phyloP scores from a whole-genome alignment of 2,113 vertebrate species.

The Dipodomys stephensi region DNA sequence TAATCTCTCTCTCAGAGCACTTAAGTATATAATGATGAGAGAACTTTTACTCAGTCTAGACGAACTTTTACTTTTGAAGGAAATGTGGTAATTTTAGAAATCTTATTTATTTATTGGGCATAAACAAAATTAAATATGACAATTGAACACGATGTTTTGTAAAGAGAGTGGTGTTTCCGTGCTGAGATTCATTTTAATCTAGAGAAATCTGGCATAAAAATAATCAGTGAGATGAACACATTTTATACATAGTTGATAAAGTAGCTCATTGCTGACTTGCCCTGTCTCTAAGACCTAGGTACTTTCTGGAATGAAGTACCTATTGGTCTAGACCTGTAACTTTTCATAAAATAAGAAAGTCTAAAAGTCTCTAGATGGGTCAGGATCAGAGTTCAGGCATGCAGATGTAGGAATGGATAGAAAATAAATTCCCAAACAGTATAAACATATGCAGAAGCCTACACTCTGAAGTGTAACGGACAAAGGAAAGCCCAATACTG shows the following conservation, averaged over 20 bases:
- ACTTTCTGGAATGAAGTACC: neutral
- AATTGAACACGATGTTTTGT: neutral
- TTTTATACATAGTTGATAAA: conserved; percentile 15
- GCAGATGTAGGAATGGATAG: neutral
- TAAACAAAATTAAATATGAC: neutral
- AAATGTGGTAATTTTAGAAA: conserved; percentile 2
- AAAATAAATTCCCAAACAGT: conserved; percentile 38
- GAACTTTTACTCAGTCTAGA: neutral
- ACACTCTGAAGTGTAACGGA: too few species aligned
- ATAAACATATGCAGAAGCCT: neutral
- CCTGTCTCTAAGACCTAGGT: neutral
- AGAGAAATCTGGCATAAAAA: conserved; percentile 39
- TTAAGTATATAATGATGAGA: neutral
- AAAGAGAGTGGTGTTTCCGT: neutral
- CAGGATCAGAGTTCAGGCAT: neutral
- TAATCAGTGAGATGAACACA: neutral
- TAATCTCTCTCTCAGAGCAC: too few species aligned
- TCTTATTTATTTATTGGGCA: neutral
- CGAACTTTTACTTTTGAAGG: conserved; percentile 7
- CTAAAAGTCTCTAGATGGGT: neutral
- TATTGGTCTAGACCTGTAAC: neutral
- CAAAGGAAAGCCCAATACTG: neutral
- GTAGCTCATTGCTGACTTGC: neutral
- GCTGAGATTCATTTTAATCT: conserved; percentile 34
- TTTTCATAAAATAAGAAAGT: neutral